Base-by-base conservation (phyloP, 2,888 invertebrate species). In the Agonum fuliginosum region DNA sequence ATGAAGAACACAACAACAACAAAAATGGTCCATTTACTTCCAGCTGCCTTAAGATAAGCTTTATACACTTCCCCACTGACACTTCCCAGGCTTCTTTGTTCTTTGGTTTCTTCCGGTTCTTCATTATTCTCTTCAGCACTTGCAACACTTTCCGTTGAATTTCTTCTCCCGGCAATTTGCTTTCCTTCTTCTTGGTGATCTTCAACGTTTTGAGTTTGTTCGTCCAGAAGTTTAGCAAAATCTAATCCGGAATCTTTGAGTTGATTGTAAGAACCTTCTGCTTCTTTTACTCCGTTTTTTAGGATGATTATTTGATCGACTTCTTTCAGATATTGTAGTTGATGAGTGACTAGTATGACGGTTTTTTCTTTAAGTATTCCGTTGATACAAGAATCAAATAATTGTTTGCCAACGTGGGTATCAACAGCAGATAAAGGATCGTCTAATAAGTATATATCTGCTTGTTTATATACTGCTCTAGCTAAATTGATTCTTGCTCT, bases 291-390 rank as follows among this genome's bases (percentile, higher is more conserved):
- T 0, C 90, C 90, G 81, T 88, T 88, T 82, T 89, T 89, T 46
- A 90, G 81, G 58, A 91, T 85, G 20, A 91, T 83, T 58, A 90
- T 90, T 87, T 89, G 84, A 69, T 88, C 85, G 17, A 87, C 86
- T 41, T 90, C 88, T 81, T 91, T 91, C 5, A 94, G 87, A 81
- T 94, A 95, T 84, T 96, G 96, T 69, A 95, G 86, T 84, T 96
- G 96, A 87, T 97, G 95, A 0, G 96, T 96, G 2, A 95, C 93
- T 74, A 96, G 86, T 62, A 96, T 89, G 0, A 93, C 91, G 5
- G 94, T 93, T 84, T 93, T 93, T n/a, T 90, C 89, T 46, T 88
- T 88, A 75, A 96, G 85, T 81, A 89, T 89, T 82, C 86, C 87
- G 73, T 83, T 86, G 41, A 93, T 90, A 82, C 93, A 94, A 83